phyloP scores from a whole-genome alignment of 2,797 vertebrate genomes.

The Karalla daura region DNA sequence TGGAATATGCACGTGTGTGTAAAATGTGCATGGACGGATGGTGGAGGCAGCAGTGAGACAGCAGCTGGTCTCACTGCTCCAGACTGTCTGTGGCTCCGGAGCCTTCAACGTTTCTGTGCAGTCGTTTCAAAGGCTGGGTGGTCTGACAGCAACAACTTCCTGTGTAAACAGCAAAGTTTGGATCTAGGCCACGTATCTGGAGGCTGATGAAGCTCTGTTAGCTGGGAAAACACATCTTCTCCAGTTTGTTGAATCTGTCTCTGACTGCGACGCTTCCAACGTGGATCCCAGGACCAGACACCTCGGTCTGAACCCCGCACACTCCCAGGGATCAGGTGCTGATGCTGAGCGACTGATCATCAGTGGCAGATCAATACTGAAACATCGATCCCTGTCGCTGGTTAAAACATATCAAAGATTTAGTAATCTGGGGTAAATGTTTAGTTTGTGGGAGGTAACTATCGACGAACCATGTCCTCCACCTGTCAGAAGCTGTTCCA shows the following conservation, averaged over 20 bases:
- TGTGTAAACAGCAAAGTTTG: slow-evolving; percentile 61
- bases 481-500: no score
- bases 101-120: slow-evolving; percentile 29
- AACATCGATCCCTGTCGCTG: no score
- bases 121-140: slow-evolving; percentile 51
- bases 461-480: no score
- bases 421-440: no score
- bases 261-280: slow-evolving; percentile 16
- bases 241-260: slow-evolving; percentile 53
- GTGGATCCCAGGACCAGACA: slow-evolving; percentile 31
- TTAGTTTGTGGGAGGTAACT: no score
- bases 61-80: slow-evolving; percentile 37
- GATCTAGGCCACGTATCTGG: slow-evolving; percentile 65
- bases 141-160: slow-evolving; percentile 44
- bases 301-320: slow-evolving; percentile 1
- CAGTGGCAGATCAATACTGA: no score
- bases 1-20: no score
- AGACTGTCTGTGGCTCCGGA: slow-evolving; percentile 20
- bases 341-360: no score
- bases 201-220: slow-evolving; percentile 47
- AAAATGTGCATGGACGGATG: no score
- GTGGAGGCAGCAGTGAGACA: no score
- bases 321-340: no score
- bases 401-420: no score
- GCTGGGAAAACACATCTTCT: slow-evolving; percentile 45